Evolutionary conservation across 2,113 vertebrate genomes (phyloP), one percentile per base, ranked within the genome.

Genomic region (Takifugu flavidus): DNA sequence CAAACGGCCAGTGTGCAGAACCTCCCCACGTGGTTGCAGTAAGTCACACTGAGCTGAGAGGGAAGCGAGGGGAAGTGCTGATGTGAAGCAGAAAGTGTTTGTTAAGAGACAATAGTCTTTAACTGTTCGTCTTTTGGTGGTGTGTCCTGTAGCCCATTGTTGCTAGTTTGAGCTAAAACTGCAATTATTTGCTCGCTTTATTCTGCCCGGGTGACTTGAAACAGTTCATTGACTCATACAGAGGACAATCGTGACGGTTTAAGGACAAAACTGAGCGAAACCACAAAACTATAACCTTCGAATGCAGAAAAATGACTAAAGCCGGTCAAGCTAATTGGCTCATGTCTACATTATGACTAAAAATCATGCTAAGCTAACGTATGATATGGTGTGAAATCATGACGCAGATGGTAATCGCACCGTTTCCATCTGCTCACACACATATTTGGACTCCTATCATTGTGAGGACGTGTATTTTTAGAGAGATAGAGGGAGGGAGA

Each of bases 11-110:
- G 47, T 39, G 31, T 61, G 34, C 45, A 49, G 50, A 56, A 4
- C 53, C 44, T 31, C 53, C 31, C 49, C 71, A 70, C 65, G 56
- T 74, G 64, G 72, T 49, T 29, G 62, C 52, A 49, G 13, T 56
- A 45, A 65, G 67, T 79, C 55, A 65, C 65, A 62, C 55, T 72
- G 53, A 70, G 42, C 26, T 34, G 11, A 67, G 59, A 42, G 44
- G 45, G 51, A 44, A 45, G 44, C 49, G 49, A n/a, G 69, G 43
- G 29, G 20, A 4, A 20, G 45, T 59, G 56, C 26, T 49, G 15
- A 4, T 43, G 25, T 34, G 26, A 49, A 13, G 49, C 13, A 25
- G 11, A 62, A 3, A 25, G 31, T 29, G 12, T 53, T 14, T 15
- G 43, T 28, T 11, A 39, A 3, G 34, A 39, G 34, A 39, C 34